Percentiles rank a stretch among this genome's conserved stretches.
Conservation (phyloP, 2,797 vertebrate genomes). For the Acomys russatus region DNA sequence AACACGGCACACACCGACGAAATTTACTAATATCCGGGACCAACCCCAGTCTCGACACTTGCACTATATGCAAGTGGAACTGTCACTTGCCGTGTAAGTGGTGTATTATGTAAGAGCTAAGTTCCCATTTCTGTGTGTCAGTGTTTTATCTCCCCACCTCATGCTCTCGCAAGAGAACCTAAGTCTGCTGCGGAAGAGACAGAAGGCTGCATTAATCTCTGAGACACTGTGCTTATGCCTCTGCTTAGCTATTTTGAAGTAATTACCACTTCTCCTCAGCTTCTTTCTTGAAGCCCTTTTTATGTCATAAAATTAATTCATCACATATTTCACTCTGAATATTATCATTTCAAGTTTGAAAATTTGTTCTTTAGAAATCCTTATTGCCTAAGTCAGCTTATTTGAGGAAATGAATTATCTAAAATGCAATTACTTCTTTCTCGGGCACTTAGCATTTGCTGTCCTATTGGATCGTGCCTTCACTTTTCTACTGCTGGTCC, state of each 20-base stretch:
- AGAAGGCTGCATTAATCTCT: conserved; percentile 9
- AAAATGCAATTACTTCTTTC: conserved; percentile 63
- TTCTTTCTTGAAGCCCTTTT: conserved; percentile 56
- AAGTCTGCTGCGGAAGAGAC: neutral
- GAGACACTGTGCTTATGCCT: neutral
- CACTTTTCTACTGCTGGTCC: neutral
- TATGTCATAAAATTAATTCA: conserved; percentile 67
- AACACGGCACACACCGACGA: neutral
- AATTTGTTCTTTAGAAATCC: conserved; percentile 61
- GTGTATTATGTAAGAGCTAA: neutral
- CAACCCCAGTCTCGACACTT: neutral
- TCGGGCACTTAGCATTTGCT: conserved; percentile 39
- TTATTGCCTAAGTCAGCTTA: conserved; percentile 44
- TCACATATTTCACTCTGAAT: conserved; percentile 53
- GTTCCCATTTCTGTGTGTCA: neutral
- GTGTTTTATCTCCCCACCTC: neutral
- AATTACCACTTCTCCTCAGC: conserved; percentile 54
- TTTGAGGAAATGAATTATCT: conserved; percentile 63
- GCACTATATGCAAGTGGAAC: neutral
- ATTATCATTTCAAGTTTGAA: conserved; percentile 57
- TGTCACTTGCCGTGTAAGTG: neutral
- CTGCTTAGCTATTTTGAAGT: conserved; percentile 68
- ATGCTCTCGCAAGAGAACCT: conserved; percentile 31
- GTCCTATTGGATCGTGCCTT: neutral
- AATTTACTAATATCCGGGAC: neutral